Percentiles rank a stretch among this genome's conserved stretches.
Evolutionary conservation across 2,888 invertebrate species (phyloP).

Genomic region (Nomada ferruginata): DNA sequence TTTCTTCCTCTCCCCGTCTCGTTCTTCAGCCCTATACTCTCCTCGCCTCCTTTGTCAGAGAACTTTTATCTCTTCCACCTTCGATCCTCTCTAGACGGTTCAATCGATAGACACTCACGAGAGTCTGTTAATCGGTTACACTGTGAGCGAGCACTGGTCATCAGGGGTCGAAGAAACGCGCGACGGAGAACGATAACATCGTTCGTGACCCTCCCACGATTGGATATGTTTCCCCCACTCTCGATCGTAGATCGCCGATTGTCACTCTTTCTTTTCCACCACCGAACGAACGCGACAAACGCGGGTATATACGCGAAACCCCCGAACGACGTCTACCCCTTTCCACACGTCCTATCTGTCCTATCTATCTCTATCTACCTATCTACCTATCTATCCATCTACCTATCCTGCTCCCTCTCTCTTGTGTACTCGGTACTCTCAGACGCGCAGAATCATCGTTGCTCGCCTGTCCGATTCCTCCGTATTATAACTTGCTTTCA

Average conservation of each 20-base stretch:
- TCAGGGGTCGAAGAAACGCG: constrained; percentile 49
- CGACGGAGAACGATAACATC: constrained; percentile 51
- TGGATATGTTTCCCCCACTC: constrained; percentile 14
- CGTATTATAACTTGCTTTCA: constrained; percentile 26
- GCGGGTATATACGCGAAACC: constrained; percentile 2
- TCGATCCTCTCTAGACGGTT: constrained; percentile 5
- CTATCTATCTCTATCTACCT: constrained; percentile 58
- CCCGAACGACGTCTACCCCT: constrained; percentile 15
- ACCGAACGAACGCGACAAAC: constrained; percentile 8
- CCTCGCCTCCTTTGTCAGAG: background rate
- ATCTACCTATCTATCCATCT: constrained; percentile 54
- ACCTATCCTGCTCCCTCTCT: constrained; percentile 42
- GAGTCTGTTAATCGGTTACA: constrained; percentile 40
- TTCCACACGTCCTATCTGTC: constrained; percentile 38
- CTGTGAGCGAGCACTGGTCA: constrained; percentile 44
- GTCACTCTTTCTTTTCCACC: constrained; percentile 13
- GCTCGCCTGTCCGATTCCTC: constrained; percentile 69
- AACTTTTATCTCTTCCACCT: background rate
- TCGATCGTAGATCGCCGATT: constrained; percentile 4
- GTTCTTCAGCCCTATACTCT: too few relatives aligned
- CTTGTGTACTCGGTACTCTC: constrained; percentile 42
- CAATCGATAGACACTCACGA: constrained; percentile 52
- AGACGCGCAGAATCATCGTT: constrained; percentile 76
- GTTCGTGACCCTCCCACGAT: constrained; percentile 40
- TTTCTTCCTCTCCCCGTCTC: background rate